Percentiles rank a stretch among this genome's conserved stretches.
Conservation (phyloP, 2,888 invertebrate genomes). For the Melanostoma mellinum region DNA sequence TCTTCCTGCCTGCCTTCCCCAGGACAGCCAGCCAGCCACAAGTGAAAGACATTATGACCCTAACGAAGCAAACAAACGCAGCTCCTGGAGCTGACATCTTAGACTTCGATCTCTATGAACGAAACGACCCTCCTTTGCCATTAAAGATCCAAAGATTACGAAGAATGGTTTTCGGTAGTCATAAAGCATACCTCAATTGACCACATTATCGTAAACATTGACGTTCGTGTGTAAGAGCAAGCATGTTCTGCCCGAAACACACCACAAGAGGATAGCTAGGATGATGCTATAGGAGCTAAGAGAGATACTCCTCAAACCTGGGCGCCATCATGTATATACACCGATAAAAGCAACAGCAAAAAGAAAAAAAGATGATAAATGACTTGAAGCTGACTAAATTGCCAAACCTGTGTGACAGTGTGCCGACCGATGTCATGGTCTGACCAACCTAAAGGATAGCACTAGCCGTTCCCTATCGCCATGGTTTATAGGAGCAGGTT, state of each 20-base stretch:
- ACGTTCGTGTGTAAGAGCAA: conserved; percentile 32
- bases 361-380: conserved; percentile 66
- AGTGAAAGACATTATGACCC: conserved; percentile 31
- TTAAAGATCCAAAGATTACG: conserved; percentile 59
- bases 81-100: conserved; percentile 35
- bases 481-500: conserved; percentile 5
- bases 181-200: conserved; percentile 71
- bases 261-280: conserved; percentile 22
- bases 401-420: conserved; percentile 60
- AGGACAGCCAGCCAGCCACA: conserved; percentile 10
- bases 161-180: conserved; percentile 62
- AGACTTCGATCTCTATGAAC: conserved; percentile 5
- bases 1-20: background rate
- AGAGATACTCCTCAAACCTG: background rate
- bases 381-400: conserved; percentile 64
- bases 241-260: conserved; percentile 28
- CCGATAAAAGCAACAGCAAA: conserved; percentile 5
- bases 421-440: conserved; percentile 55
- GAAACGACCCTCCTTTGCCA: conserved; percentile 22
- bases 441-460: conserved; percentile 33
- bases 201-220: conserved; percentile 68
- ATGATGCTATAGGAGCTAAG: background rate
- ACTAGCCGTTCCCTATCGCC: conserved; percentile 25
- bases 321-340: conserved; percentile 25
- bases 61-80: conserved; percentile 37